phyloP scores from a whole-genome alignment of 2,797 vertebrate genomes.

The Phylloscopus collybita region DNA sequence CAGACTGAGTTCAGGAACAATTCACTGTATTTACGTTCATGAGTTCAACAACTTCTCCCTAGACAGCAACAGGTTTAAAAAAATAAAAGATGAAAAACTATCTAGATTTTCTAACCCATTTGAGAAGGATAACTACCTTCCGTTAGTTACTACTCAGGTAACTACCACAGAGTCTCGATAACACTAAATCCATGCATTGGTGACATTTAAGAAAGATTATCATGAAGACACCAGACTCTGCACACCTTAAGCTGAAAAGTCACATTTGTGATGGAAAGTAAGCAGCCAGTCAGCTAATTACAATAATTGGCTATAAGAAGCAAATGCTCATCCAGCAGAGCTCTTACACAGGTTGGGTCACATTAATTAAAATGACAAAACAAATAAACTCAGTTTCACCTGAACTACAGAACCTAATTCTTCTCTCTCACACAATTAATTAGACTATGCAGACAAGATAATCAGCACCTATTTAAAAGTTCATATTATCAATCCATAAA shows the following conservation, averaged over 20 bases:
- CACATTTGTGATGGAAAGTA: not conserved
- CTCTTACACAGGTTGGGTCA: not conserved
- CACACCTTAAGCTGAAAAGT: conserved; percentile 6
- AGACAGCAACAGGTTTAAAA: not conserved
- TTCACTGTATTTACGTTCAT: not conserved
- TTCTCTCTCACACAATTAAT: not conserved
- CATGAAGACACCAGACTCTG: not conserved
- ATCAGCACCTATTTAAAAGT: not conserved
- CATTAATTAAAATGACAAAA: conserved; percentile 59
- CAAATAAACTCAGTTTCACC: conserved; percentile 19
- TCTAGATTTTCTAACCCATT: not conserved
- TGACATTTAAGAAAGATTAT: not conserved
- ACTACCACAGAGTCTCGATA: not conserved
- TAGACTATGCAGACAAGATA: not conserved
- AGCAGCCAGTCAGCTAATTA: conserved; percentile 38
- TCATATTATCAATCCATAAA: not conserved
- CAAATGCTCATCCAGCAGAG: not conserved
- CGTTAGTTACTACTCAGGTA: too few relatives aligned
- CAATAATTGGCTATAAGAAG: conserved; percentile 33
- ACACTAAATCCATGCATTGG: not conserved
- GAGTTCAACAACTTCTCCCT: not conserved
- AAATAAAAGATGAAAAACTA: not conserved
- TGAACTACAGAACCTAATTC: not conserved
- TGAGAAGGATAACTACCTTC: too few relatives aligned
- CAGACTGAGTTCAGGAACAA: not conserved